phyloP scores from a whole-genome alignment of 2,797 vertebrate species.

The Tenualosa ilisha region DNA sequence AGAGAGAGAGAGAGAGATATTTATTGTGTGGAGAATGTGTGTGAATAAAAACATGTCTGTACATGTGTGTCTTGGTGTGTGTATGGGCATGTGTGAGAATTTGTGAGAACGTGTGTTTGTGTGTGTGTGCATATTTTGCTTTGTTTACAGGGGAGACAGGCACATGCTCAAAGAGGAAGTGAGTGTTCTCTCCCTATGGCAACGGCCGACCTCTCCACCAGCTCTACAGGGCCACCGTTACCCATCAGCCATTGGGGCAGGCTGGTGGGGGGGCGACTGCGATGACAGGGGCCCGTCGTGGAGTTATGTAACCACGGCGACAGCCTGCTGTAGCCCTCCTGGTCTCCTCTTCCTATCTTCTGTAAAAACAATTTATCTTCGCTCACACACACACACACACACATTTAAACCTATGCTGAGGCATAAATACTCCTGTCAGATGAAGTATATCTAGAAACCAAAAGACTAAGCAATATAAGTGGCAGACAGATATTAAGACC shows the following conservation, averaged over 20 bases:
- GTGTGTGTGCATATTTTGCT: constrained; percentile 30
- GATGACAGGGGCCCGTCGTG: not conserved
- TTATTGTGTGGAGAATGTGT: not conserved
- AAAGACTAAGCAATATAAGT: too few species aligned
- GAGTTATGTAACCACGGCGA: not conserved
- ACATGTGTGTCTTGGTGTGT: not conserved
- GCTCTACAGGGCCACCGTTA: constrained; percentile 34
- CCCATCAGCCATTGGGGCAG: constrained; percentile 22
- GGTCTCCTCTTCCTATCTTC: not conserved
- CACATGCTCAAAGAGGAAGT: constrained; percentile 62
- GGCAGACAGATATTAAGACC: too few species aligned
- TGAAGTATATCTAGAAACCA: too few species aligned
- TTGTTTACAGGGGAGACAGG: constrained; percentile 54
- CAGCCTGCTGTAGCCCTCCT: not conserved
- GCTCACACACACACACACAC: too few species aligned
- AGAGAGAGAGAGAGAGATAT: too few species aligned
- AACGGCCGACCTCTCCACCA: constrained; percentile 48
- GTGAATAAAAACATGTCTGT: not conserved
- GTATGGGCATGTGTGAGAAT: not conserved
- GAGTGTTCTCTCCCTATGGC: constrained; percentile 53
- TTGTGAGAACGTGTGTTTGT: not conserved
- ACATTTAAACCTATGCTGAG: too few species aligned
- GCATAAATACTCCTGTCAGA: too few species aligned
- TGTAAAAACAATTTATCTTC: too few species aligned
- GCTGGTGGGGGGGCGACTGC: not conserved